Base-by-base conservation (phyloP, 2,113 vertebrate species). In the Reinhardtius hippoglossoides region DNA sequence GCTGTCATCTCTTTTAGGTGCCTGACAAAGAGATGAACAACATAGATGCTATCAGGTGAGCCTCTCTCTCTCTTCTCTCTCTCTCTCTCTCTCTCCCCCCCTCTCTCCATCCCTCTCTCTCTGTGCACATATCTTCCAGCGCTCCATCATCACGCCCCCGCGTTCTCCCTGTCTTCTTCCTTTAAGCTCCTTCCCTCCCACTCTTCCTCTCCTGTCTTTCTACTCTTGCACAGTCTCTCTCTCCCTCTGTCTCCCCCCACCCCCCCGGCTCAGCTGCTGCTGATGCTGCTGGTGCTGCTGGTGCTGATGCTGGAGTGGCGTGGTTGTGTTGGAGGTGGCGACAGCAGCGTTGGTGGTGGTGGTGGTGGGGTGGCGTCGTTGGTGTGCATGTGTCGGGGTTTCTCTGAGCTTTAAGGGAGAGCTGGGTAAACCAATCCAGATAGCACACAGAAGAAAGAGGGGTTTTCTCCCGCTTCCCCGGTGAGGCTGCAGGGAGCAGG, bases 21-120 rank as follows among this genome's bases (percentile, higher is more conserved):
- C 81, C 88, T 61, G 89, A 91, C 48, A 86, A 92, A 56, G 88
- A 92, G 71, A 89, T 90, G 89, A 85, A 85, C 81, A 86, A 73
- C 87, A 84, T 82, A 81, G 92, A 91, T 62, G 82, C 86, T 46
- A 89, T 93, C 92, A 94, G 93, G 94, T 95, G 82, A 57, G 92
- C 67, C 20, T 65, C 71, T 65, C 60, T 24, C 40, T 27, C 60
- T 63, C 61, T 62, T 59, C 73, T 26, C 48, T 50, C 18, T 44
- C n/a, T 9, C 31, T 40, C 42, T 75, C 55, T 74, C 65, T 65
- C 67, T 64, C 21, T 68, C 60, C 61, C 44, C 58, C 78, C 62
- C 31, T 74, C 72, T 60, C 80, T 68, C 68, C 61, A 69, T 71
- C 69, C 71, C 64, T 68, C 55, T 72, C 78, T 78, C 54, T 74